Conservation (phyloP, 64 coral and sea anemone species). For the Dendronephthya gigantea region DNA sequence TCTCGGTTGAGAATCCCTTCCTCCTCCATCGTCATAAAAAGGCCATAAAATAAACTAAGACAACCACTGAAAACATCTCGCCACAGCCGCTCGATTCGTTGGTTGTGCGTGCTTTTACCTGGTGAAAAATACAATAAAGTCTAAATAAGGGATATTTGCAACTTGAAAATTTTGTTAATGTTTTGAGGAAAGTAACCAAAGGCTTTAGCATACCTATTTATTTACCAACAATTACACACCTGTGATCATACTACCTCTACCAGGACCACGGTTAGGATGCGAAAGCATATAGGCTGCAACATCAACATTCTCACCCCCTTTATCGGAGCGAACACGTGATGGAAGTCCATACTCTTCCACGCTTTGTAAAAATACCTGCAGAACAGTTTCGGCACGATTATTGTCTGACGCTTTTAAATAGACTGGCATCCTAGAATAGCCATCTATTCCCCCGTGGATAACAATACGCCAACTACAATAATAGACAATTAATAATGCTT, state of each 20-base stretch:
- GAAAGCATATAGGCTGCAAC: conserved; percentile 32
- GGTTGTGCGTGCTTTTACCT: not conserved
- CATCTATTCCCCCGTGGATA: conserved; percentile 16
- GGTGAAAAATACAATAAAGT: not conserved
- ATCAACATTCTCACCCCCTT: conserved; percentile 12
- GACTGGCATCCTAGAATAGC: conserved; percentile 21
- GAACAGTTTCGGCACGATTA: not conserved
- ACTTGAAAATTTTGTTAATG: not conserved
- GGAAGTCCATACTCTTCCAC: conserved; percentile 1
- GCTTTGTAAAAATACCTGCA: not conserved
- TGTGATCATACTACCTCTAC: conserved; percentile 43
- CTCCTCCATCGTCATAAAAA: not conserved
- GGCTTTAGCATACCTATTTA: not conserved
- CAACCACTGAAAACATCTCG: not conserved
- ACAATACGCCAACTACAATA: not conserved
- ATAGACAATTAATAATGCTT: not conserved
- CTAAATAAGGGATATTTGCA: not conserved
- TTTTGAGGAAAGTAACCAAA: not conserved
- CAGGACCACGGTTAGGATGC: conserved; percentile 29
- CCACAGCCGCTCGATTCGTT: not conserved
- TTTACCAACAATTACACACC: conserved; percentile 6
- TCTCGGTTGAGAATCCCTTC: not conserved
- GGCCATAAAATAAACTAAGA: not conserved
- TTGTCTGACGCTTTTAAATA: conserved; percentile 10
- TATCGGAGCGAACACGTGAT: not conserved